These are phyloP conservation scores for Sycophila sp. DNA, from an alignment of 1,140 invertebrate species.

Conservation along the genomic window DNA sequence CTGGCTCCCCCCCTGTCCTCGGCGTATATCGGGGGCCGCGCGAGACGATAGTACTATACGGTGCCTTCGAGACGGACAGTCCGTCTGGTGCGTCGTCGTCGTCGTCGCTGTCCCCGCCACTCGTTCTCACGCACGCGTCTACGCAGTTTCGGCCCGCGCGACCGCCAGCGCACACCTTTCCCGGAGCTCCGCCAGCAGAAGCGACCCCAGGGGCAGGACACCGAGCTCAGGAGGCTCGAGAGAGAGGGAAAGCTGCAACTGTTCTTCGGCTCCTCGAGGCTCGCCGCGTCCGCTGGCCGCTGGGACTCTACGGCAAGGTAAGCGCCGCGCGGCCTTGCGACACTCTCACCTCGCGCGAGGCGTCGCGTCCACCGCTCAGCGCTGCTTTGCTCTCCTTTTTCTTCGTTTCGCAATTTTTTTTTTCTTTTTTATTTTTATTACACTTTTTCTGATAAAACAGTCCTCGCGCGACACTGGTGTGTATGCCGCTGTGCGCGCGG, in stretches of 20 bases:
- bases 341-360: background rate
- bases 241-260: constrained; percentile 56
- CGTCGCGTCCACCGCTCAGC: background rate
- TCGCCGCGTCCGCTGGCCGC: constrained; percentile 51
- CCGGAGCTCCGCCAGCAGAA: no score
- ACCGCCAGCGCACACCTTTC: no score
- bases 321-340: constrained; percentile 31
- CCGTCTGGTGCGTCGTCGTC: constrained; percentile 48
- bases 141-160: background rate
- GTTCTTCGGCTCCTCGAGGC: constrained; percentile 58
- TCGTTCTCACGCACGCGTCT: background rate
- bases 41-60: constrained; percentile 56
- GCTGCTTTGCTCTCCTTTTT: background rate
- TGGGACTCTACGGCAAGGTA: constrained; percentile 57
- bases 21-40: constrained; percentile 26
- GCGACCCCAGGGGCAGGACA: no score
- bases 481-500: background rate
- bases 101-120: constrained; percentile 12
- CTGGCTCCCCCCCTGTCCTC: background rate
- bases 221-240: no score
- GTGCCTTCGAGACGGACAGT: constrained; percentile 57
- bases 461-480: background rate
- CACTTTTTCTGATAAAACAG: no score
- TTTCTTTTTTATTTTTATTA: no score
- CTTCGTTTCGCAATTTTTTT: background rate